phyloP scores from a whole-genome alignment of 1,140 invertebrate species.

The Temnothorax longispinosus region DNA sequence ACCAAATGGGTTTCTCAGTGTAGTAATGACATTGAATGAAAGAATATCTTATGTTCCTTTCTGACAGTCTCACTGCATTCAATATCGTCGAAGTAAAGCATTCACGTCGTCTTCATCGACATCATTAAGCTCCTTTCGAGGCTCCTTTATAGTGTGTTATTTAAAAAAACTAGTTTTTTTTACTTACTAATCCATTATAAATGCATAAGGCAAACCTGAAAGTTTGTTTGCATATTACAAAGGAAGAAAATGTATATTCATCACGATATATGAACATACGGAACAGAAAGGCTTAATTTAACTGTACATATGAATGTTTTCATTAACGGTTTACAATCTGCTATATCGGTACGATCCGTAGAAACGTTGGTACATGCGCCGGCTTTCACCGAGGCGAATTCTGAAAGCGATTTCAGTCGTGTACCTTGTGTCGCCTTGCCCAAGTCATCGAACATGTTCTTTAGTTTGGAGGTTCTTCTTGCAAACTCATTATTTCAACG shows the following conservation, averaged over 20 bases:
- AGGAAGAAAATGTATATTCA: background rate
- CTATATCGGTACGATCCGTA: background rate
- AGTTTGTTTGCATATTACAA: background rate
- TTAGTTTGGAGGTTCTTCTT: constrained; percentile 18
- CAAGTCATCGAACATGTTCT: constrained; percentile 51
- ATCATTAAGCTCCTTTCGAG: background rate
- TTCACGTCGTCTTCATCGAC: background rate
- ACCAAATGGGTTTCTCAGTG: too few relatives aligned
- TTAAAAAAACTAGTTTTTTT: background rate
- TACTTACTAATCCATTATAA: background rate
- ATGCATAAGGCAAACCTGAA: background rate
- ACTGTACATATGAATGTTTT: constrained; percentile 27
- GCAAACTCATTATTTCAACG: constrained; percentile 54
- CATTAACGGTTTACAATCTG: constrained; percentile 36
- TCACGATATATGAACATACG: background rate
- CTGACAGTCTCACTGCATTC: background rate
- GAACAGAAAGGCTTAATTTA: constrained; percentile 5
- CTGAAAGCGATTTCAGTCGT: constrained; percentile 48
- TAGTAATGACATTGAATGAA: background rate
- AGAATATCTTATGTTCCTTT: background rate
- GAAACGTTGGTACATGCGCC: constrained; percentile 1
- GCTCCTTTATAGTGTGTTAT: background rate
- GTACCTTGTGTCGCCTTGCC: background rate
- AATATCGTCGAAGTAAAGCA: background rate
- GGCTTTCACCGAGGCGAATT: constrained; percentile 44